These are phyloP conservation scores for Hirtodrosophila confusa DNA, from an alignment of 2,888 invertebrate genomes.

Conservation along the genomic window DNA sequence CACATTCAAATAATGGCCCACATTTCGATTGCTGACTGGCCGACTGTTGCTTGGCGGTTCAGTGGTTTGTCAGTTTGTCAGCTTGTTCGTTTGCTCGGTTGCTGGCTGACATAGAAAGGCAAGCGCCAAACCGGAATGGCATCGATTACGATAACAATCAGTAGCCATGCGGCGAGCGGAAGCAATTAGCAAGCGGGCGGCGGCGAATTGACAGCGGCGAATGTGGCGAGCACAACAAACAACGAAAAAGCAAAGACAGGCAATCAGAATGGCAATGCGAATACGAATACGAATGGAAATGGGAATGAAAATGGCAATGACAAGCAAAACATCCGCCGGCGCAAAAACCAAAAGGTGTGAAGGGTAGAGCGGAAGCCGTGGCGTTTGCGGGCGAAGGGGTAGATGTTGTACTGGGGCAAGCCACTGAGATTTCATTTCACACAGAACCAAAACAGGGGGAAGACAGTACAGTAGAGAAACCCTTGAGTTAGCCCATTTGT, in stretches of 20 bases:
- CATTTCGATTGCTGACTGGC: constrained; percentile 44
- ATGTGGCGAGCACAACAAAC: constrained; percentile 75
- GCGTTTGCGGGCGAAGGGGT: constrained; percentile 1
- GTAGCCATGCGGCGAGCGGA: constrained; percentile 58
- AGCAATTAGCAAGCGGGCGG: constrained; percentile 65
- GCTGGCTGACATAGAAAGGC: constrained; percentile 64
- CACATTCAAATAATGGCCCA: constrained; percentile 57
- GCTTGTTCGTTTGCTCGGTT: constrained; percentile 3
- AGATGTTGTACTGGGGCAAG: constrained; percentile 2
- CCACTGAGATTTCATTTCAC: constrained; percentile 46
- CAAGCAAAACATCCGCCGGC: constrained; percentile 71
- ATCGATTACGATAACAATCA: constrained; percentile 70
- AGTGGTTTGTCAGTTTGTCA: constrained; percentile 8
- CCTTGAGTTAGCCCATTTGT: constrained; percentile 59
- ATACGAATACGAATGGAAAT: constrained; percentile 22
- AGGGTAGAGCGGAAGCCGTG: constrained; percentile 54
- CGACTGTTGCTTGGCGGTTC: constrained; percentile 7
- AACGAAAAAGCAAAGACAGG: constrained; percentile 26
- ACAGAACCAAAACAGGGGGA: constrained; percentile 22
- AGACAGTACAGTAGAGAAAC: constrained; percentile 32
- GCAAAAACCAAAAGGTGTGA: constrained; percentile 45
- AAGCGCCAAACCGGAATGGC: constrained; percentile 68
- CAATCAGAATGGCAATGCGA: constrained; percentile 14
- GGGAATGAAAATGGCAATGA: constrained; percentile 37
- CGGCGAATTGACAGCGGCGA: constrained; percentile 52